Evolutionary conservation across 2,888 invertebrate genomes (phyloP).

Genomic region (Anodontia alba): DNA sequence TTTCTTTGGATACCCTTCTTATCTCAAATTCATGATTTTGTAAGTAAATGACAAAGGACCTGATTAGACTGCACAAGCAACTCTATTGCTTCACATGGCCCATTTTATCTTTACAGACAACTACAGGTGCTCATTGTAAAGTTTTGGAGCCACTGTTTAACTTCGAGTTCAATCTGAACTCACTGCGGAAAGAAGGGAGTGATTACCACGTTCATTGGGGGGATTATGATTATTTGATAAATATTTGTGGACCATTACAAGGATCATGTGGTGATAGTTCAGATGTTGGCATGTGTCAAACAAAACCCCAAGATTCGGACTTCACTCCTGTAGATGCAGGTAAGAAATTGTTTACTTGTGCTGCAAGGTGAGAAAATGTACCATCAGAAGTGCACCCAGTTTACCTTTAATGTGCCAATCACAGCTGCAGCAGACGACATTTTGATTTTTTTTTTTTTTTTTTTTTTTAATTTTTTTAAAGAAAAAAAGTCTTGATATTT

Average conservation of each 20-base stretch:
- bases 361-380: too few relatives aligned
- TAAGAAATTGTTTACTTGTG: constrained; percentile 44
- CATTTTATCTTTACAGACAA: constrained; percentile 42
- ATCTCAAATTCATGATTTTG: too few relatives aligned
- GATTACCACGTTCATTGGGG: constrained; percentile 72
- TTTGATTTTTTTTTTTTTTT: too few relatives aligned
- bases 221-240: constrained; percentile 74
- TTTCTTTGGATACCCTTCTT: too few relatives aligned
- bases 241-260: constrained; percentile 77
- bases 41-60: too few relatives aligned
- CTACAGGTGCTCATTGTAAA: constrained; percentile 73
- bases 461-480: too few relatives aligned
- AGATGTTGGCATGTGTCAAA: constrained; percentile 69
- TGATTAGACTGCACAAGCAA: too few relatives aligned
- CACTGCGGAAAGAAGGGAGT: constrained; percentile 64
- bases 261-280: constrained; percentile 44
- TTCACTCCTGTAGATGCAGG: constrained; percentile 64
- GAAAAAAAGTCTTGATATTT: too few relatives aligned
- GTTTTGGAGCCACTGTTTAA: constrained; percentile 79
- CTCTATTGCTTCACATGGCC: too few relatives aligned
- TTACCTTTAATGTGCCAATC: too few relatives aligned
- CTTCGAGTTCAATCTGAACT: constrained; percentile 77
- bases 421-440: too few relatives aligned
- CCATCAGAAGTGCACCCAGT: too few relatives aligned
- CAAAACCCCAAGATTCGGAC: constrained; percentile 49